Conservation (phyloP, 2,113 vertebrate genomes). For the Nesoenas mayeri region DNA sequence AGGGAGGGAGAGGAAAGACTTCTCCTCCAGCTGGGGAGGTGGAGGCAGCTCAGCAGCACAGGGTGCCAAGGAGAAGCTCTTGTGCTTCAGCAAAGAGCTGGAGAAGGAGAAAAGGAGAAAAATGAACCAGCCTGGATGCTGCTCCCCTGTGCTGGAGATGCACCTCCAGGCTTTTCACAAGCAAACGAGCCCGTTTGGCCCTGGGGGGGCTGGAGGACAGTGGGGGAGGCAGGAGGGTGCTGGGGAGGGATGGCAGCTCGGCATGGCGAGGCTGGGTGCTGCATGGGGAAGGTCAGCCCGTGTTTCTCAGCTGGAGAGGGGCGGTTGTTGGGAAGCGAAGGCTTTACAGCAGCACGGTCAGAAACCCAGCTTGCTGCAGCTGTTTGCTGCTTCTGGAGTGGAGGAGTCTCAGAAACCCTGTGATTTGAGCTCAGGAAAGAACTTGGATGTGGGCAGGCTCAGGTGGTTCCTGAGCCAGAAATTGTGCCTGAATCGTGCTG, state of each 20-base stretch:
- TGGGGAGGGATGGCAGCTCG: not conserved
- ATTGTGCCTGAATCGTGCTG: not conserved
- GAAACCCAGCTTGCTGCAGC: conserved; percentile 44
- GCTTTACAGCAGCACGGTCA: not conserved
- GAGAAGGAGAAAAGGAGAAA: not conserved
- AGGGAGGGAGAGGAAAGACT: not conserved
- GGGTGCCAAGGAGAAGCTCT: not conserved
- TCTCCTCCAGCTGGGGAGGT: not conserved
- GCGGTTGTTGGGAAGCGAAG: not conserved
- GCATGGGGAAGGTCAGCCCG: not conserved
- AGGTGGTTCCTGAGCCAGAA: not conserved
- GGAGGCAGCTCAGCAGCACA: not conserved
- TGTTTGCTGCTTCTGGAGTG: not conserved
- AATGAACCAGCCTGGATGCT: not conserved
- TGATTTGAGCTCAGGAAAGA: not conserved
- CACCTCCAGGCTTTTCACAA: not conserved
- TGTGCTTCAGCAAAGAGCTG: accelerated
- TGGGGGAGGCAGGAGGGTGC: not conserved
- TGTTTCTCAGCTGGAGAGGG: not conserved
- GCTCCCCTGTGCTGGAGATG: not conserved
- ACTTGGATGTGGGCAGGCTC: not conserved
- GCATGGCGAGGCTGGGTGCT: not conserved
- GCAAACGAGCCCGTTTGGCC: not conserved
- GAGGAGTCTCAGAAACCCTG: not conserved
- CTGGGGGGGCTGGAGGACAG: not conserved